These are phyloP conservation scores for Leucopsar rothschildi DNA, from an alignment of 2,113 vertebrate species.

Conservation along the genomic window DNA sequence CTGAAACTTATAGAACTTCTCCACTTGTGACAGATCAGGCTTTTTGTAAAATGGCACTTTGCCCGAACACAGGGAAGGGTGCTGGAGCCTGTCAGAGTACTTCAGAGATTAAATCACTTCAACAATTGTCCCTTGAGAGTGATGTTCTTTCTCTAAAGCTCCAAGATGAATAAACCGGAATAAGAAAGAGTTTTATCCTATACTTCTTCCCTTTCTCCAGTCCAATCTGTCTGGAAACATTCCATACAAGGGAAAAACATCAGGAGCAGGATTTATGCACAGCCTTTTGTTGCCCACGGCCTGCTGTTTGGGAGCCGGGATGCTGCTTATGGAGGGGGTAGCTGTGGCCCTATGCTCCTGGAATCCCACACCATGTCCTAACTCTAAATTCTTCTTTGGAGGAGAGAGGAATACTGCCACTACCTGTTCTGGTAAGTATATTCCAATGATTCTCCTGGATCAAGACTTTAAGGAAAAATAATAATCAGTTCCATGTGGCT, in stretches of 20 bases:
- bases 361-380: fast-evolving
- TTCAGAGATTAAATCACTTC: neutral
- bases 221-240: neutral
- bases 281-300: neutral
- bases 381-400: neutral
- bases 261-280: neutral
- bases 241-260: neutral
- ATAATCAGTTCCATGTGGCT: neutral
- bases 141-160: neutral
- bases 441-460: neutral
- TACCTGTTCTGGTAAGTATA: no score
- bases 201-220: neutral
- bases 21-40: neutral
- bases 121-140: neutral
- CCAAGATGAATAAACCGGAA: neutral
- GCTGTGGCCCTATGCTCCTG: neutral
- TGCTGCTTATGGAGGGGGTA: neutral
- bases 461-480: neutral
- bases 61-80: neutral
- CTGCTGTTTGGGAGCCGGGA: neutral
- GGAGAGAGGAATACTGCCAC: neutral
- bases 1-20: neutral
- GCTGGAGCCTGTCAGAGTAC: neutral
- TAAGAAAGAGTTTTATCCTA: neutral
- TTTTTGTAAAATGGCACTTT: neutral